Conservation (phyloP, 2,888 invertebrate species). For the Isoperla grammatica region DNA sequence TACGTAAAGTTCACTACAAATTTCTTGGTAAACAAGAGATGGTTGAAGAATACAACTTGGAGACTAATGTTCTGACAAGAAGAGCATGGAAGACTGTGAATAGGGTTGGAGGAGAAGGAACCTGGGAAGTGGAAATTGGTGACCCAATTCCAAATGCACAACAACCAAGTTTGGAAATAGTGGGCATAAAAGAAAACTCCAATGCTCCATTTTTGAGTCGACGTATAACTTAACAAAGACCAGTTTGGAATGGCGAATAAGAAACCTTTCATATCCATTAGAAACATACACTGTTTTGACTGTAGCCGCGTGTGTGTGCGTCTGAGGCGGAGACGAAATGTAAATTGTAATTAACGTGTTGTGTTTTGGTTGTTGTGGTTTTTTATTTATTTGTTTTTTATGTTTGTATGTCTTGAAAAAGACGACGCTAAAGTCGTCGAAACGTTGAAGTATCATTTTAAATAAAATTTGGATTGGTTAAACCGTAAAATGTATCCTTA, state of each 20-base stretch:
- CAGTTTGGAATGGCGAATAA: conserved; percentile 74
- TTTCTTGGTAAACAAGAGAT: conserved; percentile 67
- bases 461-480: too few species aligned
- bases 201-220: conserved; percentile 56
- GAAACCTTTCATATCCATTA: conserved; percentile 69
- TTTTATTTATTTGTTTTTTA: too few species aligned
- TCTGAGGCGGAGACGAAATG: too few species aligned
- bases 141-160: conserved; percentile 56
- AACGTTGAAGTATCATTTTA: too few species aligned
- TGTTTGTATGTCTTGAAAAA: too few species aligned
- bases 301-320: too few species aligned
- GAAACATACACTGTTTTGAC: conserved; percentile 68
- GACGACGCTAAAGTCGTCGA: too few species aligned
- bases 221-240: conserved; percentile 67
- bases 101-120: conserved; percentile 59
- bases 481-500: too few species aligned
- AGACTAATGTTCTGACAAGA: conserved; percentile 63
- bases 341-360: too few species aligned
- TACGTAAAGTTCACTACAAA: conserved; percentile 74
- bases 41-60: conserved; percentile 79
- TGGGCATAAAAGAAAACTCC: conserved; percentile 56
- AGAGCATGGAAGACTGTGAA: conserved; percentile 73
- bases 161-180: conserved; percentile 44
- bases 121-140: conserved; percentile 81
- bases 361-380: too few species aligned